Percentiles rank a stretch among this genome's conserved stretches.
These are phyloP conservation scores for Meloidogyne exigua DNA, from an alignment of 1,140 invertebrate genomes.

Conservation along the genomic window DNA sequence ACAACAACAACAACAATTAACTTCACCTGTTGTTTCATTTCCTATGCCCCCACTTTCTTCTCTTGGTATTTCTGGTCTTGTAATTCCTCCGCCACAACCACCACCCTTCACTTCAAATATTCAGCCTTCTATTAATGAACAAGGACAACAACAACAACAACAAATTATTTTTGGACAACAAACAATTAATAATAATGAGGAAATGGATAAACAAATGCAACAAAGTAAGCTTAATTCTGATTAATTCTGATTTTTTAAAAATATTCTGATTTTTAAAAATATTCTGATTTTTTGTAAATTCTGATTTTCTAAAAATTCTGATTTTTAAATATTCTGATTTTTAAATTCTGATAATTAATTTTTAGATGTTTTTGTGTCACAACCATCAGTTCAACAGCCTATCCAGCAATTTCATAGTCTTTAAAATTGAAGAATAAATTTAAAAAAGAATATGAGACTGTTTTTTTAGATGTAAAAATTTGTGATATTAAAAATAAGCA, in stretches of 20 bases:
- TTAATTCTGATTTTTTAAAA: too few relatives aligned
- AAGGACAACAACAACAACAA: too few relatives aligned
- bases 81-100: conserved; percentile 43
- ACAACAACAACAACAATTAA: conserved; percentile 12
- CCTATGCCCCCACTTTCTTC: conserved; percentile 60
- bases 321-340: neutral
- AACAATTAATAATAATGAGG: too few relatives aligned
- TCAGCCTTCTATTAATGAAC: neutral
- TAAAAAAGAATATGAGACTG: too few relatives aligned
- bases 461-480: neutral
- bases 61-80: conserved; percentile 55
- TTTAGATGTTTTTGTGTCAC: neutral
- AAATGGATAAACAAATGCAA: neutral
- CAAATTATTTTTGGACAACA: too few relatives aligned
- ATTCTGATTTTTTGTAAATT: neutral
- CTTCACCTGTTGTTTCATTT: conserved; percentile 44
- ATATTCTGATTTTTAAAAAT: too few relatives aligned
- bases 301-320: too few relatives aligned
- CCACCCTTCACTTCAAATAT: conserved; percentile 11
- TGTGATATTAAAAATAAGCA: neutral
- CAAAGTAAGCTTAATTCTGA: neutral
- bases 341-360: neutral
- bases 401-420: neutral
- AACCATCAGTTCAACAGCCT: neutral
- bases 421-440: neutral